Base-by-base conservation (phyloP, 2,113 vertebrate species). In the Neolamprologus kungweensis region DNA sequence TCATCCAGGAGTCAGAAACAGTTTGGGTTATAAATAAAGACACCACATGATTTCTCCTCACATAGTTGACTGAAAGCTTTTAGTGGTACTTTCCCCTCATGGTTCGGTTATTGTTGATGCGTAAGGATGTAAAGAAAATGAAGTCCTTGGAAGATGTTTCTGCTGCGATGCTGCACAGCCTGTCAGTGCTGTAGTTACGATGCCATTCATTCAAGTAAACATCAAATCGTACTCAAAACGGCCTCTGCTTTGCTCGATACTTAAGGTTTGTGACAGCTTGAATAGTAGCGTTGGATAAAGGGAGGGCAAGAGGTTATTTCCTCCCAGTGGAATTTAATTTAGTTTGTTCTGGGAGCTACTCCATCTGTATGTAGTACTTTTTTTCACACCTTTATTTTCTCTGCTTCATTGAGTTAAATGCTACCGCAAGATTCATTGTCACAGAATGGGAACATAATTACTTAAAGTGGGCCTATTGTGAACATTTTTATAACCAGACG, bases 51-150 rank as follows among this genome's bases (percentile, higher is more conserved):
- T 73, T 68, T 84, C 47, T 13, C 60, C 33, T 37, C 33, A 68
- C 33, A 21, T 26, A 51, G 53, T 86, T 60, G 45, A 83, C 88
- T 81, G 60, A 93, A 93, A 92, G 94, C 91, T 92, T 95, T 95
- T 93, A 93, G 89, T 73, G 80, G 14, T 68, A 31, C 73, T 84
- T 87, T 75, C 28, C 71, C 50, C 84, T 87, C 82, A 83, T 63
- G 89, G 80, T 75, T 92, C 85, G 84, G 63, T 87, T 92, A 79
- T 89, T 85, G 82, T 91, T 81, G 35, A n/a, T 50, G 50, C 47
- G 40, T 88, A 89, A 87, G 5, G 37, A 73, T 90, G 83, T 81
- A 51, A 86, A 86, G 78, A 60, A 73, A 81, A 88, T 81, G 33
- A 73, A 82, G 35, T 71, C 33, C n/a, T 80, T 23, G 23, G 40